Conservation (phyloP, 1,140 invertebrate species). For the Diorhabda elongata region DNA sequence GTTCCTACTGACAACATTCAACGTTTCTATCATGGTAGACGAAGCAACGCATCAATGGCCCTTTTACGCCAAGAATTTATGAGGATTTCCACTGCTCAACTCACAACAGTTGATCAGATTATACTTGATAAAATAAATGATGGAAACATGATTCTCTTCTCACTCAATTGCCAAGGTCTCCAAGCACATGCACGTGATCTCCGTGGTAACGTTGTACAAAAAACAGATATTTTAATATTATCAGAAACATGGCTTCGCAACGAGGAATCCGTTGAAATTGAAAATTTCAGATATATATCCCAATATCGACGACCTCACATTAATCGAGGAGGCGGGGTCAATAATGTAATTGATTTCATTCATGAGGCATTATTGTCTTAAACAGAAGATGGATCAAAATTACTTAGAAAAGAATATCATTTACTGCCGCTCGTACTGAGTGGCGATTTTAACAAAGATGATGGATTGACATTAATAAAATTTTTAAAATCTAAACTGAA, state of each 20-base stretch:
- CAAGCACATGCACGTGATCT: constrained; percentile 3
- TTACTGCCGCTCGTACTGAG: too few relatives aligned
- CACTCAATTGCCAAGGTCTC: constrained; percentile 5
- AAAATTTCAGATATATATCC: not conserved
- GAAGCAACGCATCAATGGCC: not conserved
- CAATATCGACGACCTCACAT: not conserved
- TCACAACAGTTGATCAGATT: not conserved
- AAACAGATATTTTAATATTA: not conserved
- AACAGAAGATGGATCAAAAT: not conserved
- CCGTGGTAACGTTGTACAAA: not conserved
- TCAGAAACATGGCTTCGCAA: not conserved
- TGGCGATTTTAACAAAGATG: not conserved
- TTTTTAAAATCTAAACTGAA: too few relatives aligned
- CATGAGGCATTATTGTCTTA: not conserved
- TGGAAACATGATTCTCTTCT: not conserved
- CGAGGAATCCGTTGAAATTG: not conserved
- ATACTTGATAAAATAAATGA: not conserved
- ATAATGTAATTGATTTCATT: not conserved
- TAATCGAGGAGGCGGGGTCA: not conserved
- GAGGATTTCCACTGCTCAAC: not conserved
- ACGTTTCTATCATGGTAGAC: constrained; percentile 13
- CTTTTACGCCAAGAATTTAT: not conserved
- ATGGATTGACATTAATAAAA: too few relatives aligned
- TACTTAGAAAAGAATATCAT: not conserved
- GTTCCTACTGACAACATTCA: constrained; percentile 18